Base-by-base conservation (phyloP, 1,140 invertebrate genomes). In the Apolygus lucorum region DNA sequence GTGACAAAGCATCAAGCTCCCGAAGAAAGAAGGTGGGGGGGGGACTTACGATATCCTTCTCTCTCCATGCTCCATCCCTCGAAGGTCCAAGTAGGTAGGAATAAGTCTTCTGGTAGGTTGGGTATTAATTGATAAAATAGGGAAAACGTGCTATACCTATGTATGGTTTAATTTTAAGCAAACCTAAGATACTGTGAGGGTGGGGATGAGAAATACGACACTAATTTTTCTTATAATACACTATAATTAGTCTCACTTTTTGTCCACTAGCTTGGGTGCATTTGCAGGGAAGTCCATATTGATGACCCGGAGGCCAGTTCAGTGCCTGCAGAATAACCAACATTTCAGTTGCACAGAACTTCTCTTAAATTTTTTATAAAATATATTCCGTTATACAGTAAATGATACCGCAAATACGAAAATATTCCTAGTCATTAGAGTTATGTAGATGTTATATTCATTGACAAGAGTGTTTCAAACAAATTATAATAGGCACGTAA, bases 201-300 rank as follows among this genome's bases (percentile, higher is more conserved):
- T n/a, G n/a, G n/a, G n/a, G n/a, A n/a, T n/a, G n/a, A n/a, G n/a
- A n/a, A n/a, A n/a, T n/a, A n/a, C n/a, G n/a, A n/a, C n/a, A n/a
- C n/a, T n/a, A n/a, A n/a, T n/a, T n/a, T n/a, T n/a, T n/a, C n/a
- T n/a, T n/a, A n/a, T n/a, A n/a, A n/a, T n/a, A n/a, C 22, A 14
- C 11, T 24, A 8, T 4, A 14, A 21, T 34, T 66, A 21, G 4
- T 1, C 21, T 8, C 68, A 71, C 70, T 62, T 71, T 71, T 69
- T 68, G 59, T 28, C 70, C 70, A 14, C 28, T 22, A 42, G 52
- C 63, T 62, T 65, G 34, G 34, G 70, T 71, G 68, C 72, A 73
- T 49, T 63, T 68, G 67, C 72, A 73, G 17, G 69, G 71, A 1
- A 63, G 34, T 27, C 70, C 70, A 54, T 66, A 71, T 67, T 69